Evolutionary conservation across 2,113 vertebrate genomes (phyloP).

Genomic region (Aleadryas rufinucha): DNA sequence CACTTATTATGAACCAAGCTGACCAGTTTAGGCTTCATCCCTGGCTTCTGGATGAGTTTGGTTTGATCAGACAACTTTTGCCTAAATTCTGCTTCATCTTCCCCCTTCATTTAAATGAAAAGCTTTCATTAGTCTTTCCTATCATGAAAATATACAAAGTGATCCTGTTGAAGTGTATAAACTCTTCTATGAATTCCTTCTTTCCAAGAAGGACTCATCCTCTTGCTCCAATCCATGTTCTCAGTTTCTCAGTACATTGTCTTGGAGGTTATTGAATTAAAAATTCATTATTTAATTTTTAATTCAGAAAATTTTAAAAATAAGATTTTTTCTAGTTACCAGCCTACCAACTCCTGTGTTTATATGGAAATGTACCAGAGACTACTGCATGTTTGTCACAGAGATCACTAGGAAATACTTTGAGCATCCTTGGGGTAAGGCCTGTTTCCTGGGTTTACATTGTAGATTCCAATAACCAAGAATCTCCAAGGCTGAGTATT

Average conservation of each 20-base stretch:
- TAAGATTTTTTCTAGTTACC: neutral
- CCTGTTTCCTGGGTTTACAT: neutral
- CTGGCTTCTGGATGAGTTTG: neutral
- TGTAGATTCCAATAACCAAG: neutral
- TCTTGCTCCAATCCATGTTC: neutral
- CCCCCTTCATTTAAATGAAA: neutral
- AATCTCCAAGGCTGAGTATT: neutral
- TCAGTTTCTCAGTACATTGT: neutral
- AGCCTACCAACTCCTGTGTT: neutral
- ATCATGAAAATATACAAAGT: neutral
- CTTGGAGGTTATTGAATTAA: neutral
- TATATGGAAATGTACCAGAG: neutral
- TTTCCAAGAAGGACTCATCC: neutral
- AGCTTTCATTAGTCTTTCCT: neutral
- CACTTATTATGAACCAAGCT: neutral
- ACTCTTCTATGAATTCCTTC: neutral
- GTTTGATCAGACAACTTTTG: neutral
- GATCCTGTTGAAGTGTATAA: neutral
- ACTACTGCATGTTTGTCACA: neutral
- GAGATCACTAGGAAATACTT: neutral
- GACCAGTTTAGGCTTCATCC: neutral
- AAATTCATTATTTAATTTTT: neutral
- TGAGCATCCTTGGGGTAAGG: neutral
- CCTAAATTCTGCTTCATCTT: neutral
- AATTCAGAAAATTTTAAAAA: neutral